Percentiles rank a stretch among this genome's conserved stretches.
These are phyloP conservation scores for Enteromius fasciolatus DNA, from an alignment of 2,797 vertebrate species.

Conservation along the genomic window DNA sequence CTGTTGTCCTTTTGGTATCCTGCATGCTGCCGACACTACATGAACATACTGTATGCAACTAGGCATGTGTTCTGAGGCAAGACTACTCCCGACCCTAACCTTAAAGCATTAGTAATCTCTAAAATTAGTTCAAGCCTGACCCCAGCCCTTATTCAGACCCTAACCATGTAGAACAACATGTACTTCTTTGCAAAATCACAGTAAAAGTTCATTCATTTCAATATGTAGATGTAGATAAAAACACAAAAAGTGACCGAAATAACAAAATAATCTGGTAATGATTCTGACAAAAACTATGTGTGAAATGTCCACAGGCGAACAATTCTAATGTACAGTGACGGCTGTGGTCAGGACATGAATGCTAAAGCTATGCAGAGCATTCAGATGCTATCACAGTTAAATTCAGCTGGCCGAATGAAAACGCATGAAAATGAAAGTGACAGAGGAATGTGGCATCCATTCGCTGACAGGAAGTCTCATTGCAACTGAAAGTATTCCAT, in stretches of 20 bases:
- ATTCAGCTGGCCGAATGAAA: conserved; percentile 14
- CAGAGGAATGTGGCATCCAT: background rate
- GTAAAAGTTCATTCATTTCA: conserved; percentile 31
- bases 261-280: background rate
- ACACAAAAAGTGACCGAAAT: conserved; percentile 53
- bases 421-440: conserved; percentile 8
- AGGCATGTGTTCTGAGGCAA: background rate
- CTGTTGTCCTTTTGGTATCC: background rate
- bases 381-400: conserved; percentile 5
- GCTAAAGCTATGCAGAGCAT: background rate
- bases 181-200: background rate
- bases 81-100: background rate
- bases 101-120: background rate
- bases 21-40: background rate
- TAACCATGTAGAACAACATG: background rate
- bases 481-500: background rate
- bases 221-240: conserved; percentile 52
- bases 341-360: background rate
- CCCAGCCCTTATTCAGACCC: background rate
- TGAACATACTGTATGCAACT: background rate
- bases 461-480: conserved; percentile 32
- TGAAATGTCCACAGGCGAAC: background rate
- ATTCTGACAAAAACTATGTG: background rate
- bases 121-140: conserved; percentile 1
- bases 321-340: background rate